phyloP scores from a whole-genome alignment of 2,113 vertebrate genomes.

The Oceanodroma tethys region DNA sequence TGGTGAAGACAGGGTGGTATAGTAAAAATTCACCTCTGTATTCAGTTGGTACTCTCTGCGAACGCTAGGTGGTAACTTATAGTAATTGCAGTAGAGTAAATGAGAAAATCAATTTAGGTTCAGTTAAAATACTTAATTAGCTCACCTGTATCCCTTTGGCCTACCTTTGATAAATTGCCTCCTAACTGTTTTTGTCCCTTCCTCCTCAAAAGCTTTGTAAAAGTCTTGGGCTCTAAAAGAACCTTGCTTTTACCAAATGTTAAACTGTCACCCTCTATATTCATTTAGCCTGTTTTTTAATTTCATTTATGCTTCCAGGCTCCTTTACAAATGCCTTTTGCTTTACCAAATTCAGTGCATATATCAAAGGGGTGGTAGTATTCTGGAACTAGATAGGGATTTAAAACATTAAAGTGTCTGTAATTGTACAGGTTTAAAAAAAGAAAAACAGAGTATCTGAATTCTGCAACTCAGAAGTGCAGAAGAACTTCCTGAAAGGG shows the following conservation, averaged over 20 bases:
- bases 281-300: not conserved
- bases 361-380: not conserved
- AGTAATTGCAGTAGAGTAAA: not conserved
- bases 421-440: not conserved
- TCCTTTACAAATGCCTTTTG: not conserved
- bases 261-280: not conserved
- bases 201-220: not conserved
- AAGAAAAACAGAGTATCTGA: not conserved
- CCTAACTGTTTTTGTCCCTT: constrained; percentile 8
- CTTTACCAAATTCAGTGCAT: not conserved
- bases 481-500: not conserved
- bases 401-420: not conserved
- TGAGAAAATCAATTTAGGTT: constrained; percentile 29
- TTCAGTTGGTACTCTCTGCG: not conserved
- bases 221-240: not conserved
- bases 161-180: not conserved
- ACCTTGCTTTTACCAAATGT: not conserved
- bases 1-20: not conserved
- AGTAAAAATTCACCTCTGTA: not conserved
- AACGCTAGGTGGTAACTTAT: not conserved
- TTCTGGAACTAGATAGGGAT: not conserved
- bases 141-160: not conserved
- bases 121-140: not conserved
- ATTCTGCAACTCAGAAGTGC: not conserved
- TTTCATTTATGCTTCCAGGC: not conserved